phyloP scores from a whole-genome alignment of 2,888 invertebrate genomes.

The Eilema griseolum region DNA sequence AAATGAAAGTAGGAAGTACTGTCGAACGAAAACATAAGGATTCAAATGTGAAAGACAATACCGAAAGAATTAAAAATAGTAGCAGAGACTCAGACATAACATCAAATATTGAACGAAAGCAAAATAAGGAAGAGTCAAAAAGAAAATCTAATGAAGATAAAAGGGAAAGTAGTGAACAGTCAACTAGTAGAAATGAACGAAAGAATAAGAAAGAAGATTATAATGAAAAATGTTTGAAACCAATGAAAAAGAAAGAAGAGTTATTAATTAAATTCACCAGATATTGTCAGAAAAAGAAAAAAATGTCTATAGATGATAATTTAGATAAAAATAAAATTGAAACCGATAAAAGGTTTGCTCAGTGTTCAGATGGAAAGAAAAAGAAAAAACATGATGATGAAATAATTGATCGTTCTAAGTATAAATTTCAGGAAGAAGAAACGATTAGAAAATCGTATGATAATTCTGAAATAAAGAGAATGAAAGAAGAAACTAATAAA shows the following conservation, averaged over 20 bases:
- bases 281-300: not conserved
- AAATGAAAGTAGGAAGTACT: not conserved
- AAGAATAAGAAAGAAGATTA: not conserved
- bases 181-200: not conserved
- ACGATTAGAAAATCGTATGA: not conserved
- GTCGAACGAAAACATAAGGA: not conserved
- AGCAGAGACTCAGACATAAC: not conserved
- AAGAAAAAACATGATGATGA: not conserved
- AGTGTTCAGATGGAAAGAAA: not conserved
- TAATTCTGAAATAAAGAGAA: not conserved
- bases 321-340: constrained; percentile 4
- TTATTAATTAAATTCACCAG: not conserved
- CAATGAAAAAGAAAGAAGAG: constrained; percentile 6
- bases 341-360: not conserved
- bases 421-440: not conserved
- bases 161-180: not conserved
- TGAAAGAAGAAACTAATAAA: not conserved
- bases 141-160: not conserved
- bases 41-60: not conserved
- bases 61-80: not conserved
- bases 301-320: not conserved
- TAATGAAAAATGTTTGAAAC: not conserved
- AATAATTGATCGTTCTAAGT: not conserved
- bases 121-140: not conserved
- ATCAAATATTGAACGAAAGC: not conserved